phyloP scores from a whole-genome alignment of 2,797 vertebrate species.

The Gymnothorax javanicus region DNA sequence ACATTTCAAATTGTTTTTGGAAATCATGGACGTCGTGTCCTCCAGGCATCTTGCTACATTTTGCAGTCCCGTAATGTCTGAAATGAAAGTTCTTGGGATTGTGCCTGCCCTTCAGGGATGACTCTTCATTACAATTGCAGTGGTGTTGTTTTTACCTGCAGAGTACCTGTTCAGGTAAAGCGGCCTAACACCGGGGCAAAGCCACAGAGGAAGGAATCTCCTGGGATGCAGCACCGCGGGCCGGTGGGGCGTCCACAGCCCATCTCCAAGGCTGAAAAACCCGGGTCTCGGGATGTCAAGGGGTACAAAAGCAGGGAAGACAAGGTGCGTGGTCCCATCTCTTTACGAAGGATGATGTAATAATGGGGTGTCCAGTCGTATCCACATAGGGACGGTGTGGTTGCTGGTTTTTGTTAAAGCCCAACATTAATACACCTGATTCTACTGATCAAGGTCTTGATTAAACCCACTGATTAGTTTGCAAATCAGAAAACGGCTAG shows the following conservation, averaged over 20 bases:
- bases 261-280: constrained; percentile 77
- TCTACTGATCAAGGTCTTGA: no score
- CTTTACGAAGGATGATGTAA: neutral
- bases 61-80: no score
- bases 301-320: constrained; percentile 83
- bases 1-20: no score
- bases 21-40: no score
- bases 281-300: constrained; percentile 69
- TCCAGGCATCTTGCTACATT: no score
- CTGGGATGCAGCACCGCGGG: constrained; percentile 80
- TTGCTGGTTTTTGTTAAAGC: no score
- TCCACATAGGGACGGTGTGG: no score
- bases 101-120: neutral
- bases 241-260: constrained; percentile 74
- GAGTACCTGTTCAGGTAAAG: constrained; percentile 83
- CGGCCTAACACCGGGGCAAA: constrained; percentile 82
- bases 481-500: no score
- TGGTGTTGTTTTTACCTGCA: constrained; percentile 48
- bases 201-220: constrained; percentile 83
- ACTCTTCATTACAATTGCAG: neutral
- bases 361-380: no score
- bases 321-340: constrained; percentile 71
- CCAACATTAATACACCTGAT: no score
- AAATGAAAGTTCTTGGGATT: no score
- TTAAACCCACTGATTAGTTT: no score